These are phyloP conservation scores for Cataglyphis rosenhaueri DNA, from an alignment of 2,888 invertebrate genomes.

Conservation along the genomic window DNA sequence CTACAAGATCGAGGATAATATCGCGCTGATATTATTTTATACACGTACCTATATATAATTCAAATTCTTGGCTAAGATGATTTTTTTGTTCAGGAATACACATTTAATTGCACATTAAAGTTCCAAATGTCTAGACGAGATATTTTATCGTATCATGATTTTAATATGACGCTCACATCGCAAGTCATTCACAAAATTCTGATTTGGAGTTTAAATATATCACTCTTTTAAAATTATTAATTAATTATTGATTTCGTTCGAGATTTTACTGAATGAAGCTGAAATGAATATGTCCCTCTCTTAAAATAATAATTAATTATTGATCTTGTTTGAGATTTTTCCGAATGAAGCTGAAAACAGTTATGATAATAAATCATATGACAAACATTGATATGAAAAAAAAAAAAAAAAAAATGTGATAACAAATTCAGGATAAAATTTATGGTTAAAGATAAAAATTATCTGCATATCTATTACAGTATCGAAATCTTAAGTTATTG, in stretches of 20 bases:
- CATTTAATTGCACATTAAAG: constrained; percentile 37
- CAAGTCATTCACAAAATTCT: neutral
- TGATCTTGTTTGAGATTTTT: neutral
- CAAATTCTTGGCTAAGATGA: neutral
- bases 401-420: neutral
- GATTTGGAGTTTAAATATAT: constrained; percentile 13
- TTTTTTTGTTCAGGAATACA: constrained; percentile 30
- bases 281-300: neutral
- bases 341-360: neutral
- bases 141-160: constrained; percentile 40
- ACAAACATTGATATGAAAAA: neutral
- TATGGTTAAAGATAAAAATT: neutral
- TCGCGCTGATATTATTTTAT: neutral
- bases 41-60: neutral
- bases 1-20: neutral
- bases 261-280: neutral
- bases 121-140: constrained; percentile 37
- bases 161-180: constrained; percentile 17
- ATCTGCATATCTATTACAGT: constrained; percentile 7
- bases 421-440: neutral
- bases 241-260: neutral
- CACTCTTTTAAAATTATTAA: neutral
- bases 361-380: neutral
- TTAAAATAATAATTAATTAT: neutral
- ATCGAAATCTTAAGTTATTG: constrained; percentile 20